Evolutionary conservation across 2,113 vertebrate species (phyloP).

Genomic region (Crotalus viridis): DNA sequence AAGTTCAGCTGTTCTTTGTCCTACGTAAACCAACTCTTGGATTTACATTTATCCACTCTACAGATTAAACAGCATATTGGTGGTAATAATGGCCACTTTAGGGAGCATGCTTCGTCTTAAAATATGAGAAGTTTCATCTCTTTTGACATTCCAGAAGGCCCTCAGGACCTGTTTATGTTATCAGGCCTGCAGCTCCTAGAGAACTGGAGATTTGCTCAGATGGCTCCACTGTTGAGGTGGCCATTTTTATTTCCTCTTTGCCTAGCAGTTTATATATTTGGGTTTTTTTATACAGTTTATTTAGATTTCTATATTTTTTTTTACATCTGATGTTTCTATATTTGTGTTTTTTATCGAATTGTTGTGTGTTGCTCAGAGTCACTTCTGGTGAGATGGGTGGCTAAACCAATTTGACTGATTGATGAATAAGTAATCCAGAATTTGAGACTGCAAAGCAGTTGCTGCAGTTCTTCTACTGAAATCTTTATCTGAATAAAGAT

Average conservation of each 20-base stretch:
- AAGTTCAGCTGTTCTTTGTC: not conserved
- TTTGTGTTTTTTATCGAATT: not conserved
- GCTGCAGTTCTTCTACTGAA: not conserved
- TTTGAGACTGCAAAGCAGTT: not conserved
- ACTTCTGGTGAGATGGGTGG: not conserved
- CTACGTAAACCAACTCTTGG: not conserved
- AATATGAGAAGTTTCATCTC: not conserved
- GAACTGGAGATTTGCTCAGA: not conserved
- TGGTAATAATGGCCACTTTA: not conserved
- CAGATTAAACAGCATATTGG: not conserved
- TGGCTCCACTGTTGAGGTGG: too few species aligned
- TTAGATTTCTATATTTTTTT: not conserved
- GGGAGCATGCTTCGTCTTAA: not conserved
- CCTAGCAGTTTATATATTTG: not conserved
- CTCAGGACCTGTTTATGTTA: not conserved
- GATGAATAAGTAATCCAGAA: not conserved
- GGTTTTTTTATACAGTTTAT: not conserved
- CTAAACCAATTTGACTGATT: not conserved
- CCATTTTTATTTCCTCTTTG: not conserved
- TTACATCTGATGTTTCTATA: not conserved
- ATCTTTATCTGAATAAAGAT: not conserved
- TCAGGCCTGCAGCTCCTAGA: not conserved
- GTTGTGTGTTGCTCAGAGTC: not conserved
- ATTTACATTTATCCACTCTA: not conserved
- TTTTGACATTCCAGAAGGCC: not conserved